Conservation (phyloP, 1,140 invertebrate species). For the Sogatella furcifera region DNA sequence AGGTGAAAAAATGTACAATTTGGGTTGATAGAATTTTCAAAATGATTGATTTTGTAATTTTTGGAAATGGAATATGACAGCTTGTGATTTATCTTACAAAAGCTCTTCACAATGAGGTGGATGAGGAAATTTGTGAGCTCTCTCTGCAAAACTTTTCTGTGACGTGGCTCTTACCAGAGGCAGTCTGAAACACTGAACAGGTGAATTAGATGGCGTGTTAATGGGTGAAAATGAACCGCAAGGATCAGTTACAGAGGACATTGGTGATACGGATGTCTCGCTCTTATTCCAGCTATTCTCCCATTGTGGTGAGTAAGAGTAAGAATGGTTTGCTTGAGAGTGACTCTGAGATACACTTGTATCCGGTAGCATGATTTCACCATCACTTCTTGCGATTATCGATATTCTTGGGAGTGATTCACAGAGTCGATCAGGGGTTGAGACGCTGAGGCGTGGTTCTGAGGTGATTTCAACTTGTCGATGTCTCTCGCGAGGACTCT, state of each 20-base stretch:
- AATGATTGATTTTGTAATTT: too few species aligned
- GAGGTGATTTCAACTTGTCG: not conserved
- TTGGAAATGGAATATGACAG: too few species aligned
- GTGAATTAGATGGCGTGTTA: not conserved
- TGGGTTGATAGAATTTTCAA: too few species aligned
- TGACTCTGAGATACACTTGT: not conserved
- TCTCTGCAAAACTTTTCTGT: not conserved
- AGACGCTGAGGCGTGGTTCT: constrained; percentile 1
- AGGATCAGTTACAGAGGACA: not conserved
- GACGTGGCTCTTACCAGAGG: not conserved
- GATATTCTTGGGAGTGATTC: not conserved
- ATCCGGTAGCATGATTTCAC: not conserved
- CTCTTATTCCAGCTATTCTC: constrained; percentile 7
- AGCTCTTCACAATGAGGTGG: constrained; percentile 5
- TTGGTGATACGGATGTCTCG: not conserved
- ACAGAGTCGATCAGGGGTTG: constrained; percentile 14
- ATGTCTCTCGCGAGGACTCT: constrained; percentile 15
- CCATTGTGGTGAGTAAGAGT: not conserved
- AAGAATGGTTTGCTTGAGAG: not conserved
- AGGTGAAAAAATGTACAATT: too few species aligned
- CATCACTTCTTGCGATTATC: constrained; percentile 2
- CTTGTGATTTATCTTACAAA: not conserved
- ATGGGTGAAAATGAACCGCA: not conserved
- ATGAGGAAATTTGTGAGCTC: not conserved
- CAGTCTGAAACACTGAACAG: not conserved